Evolutionary conservation across 2,113 vertebrate species (phyloP).

Genomic region (Chloroceryle aenea): DNA sequence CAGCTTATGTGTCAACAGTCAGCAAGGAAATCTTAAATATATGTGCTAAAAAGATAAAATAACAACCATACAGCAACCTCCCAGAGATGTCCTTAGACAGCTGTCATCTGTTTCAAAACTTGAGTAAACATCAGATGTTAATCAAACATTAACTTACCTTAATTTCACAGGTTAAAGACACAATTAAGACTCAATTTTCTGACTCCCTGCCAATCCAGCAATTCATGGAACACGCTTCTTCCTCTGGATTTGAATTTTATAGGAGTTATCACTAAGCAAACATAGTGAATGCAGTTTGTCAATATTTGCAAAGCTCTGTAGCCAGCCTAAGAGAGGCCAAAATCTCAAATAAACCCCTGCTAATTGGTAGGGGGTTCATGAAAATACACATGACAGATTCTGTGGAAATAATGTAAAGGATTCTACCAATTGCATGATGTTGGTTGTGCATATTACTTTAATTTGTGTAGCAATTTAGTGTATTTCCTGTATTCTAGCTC

Average conservation of each 20-base stretch:
- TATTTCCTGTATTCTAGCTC: not conserved
- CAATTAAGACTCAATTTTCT: not conserved
- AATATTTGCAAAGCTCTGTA: not conserved
- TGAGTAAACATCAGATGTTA: not conserved
- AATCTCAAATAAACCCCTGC: not conserved
- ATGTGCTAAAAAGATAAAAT: not conserved
- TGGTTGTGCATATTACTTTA: not conserved
- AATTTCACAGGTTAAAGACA: not conserved
- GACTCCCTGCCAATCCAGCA: not conserved
- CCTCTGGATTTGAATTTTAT: not conserved
- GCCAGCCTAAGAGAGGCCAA: not conserved
- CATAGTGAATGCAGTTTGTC: not conserved
- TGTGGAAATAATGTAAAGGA: not conserved
- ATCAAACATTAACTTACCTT: conserved; percentile 14
- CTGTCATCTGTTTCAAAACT: not conserved
- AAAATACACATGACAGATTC: not conserved
- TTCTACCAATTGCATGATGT: not conserved
- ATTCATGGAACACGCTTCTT: not conserved
- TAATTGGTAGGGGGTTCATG: not conserved
- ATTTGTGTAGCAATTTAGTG: not conserved
- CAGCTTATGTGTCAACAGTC: not conserved
- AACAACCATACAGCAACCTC: not conserved
- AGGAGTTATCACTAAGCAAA: not conserved
- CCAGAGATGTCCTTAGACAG: not conserved
- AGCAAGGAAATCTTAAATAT: not conserved